Base-by-base conservation (phyloP, 2,888 invertebrate genomes). In the Elegia similella region DNA sequence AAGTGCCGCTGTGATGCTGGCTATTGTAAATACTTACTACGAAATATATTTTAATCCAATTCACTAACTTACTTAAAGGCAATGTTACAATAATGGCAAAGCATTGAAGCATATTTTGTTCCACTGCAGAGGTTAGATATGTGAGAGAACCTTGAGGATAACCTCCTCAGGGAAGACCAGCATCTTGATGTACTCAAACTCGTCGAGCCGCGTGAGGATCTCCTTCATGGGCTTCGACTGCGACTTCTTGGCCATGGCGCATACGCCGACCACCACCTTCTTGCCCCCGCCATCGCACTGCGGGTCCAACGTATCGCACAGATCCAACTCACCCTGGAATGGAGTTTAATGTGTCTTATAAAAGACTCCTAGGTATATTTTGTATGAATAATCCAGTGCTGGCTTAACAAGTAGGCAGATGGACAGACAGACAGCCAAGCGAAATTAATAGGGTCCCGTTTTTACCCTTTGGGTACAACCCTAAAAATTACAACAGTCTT, bases 191-290 rank as follows among this genome's bases (percentile, higher is more conserved):
- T 97, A 98, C 84, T 98, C 98, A 83, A 99, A 99, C 86, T 99
- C 98, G 73, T 98, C 96, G 59, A 99, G 94, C 42, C 99, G 93
- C 1, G 97, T 97, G 59, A 99, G 94, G 73, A 99, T 99, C 89
- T 99, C 99, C 80, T 97, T 97, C 99, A 99, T 99, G 12, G 99
- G 99, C 87, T 99, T 99, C 65, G 99, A 98, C 80, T 98, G 97
- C 42, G 99, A 98, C 89, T 99, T 99, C 91, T 99, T 99, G 77
- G 97, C 96, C 99, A 99, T 99, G 68, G 99, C 99, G 93, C 99
- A 99, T 60, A 99, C 96, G 63, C 99, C 99, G 73, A 99, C 98
- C 81, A 98, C 94, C 72, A 99, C 98, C 79, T 98, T 97, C 85
- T 97, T 97, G 73, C 95, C 96, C 59, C 87, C 80, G 92, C 93